Base-by-base conservation (phyloP, 2,113 vertebrate species). In the Trogon surrucura region DNA sequence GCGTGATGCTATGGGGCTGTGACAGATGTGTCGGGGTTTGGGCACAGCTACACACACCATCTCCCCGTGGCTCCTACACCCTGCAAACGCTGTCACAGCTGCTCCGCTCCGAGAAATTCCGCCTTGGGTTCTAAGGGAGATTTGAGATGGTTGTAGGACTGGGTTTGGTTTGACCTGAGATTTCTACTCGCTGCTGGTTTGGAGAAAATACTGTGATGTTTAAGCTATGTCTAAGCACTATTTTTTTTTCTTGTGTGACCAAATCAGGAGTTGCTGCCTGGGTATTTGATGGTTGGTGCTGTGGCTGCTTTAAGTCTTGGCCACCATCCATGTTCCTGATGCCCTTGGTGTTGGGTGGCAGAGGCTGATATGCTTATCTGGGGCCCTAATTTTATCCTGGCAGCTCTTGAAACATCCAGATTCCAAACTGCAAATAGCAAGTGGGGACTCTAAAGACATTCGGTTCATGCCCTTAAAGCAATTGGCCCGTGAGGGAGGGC, bases 301-400 rank as follows among this genome's bases (percentile, higher is more conserved):
- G 69, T 14, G 89, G 78, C 67, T 79, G 65, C 54, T 61, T 41
- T 25, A 27, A 50, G 34, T 16, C 56, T 41, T 86, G 84, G 92
- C 89, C 0, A 0, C 41, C 29, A 0, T 25, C 65, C 41, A 15
- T 3, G 65, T 79, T 67, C 74, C 56, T 29, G 5, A 2, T 91
- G 91, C 74, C 91, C 94, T 96, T 93, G 91, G 57, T 67, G 71
- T 61, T 93, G 93, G 20, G 36, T 85, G 56, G 13, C 61, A 65
- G 72, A 26, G 79, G 48, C 27, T 71, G 84, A 62, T 72, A 44
- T 7, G 8, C 30, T 92, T 85, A 93, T 95, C 94, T 89, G 78
- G 58, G 69, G 54, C 71, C 66, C 89, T 93, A 95, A 92, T 89
- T 91, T 95, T 96, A 97, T 80, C 64, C 58, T 73, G 78, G 67